Base-by-base conservation (phyloP, 2,113 vertebrate species). In the Onychostruthus taczanowskii region DNA sequence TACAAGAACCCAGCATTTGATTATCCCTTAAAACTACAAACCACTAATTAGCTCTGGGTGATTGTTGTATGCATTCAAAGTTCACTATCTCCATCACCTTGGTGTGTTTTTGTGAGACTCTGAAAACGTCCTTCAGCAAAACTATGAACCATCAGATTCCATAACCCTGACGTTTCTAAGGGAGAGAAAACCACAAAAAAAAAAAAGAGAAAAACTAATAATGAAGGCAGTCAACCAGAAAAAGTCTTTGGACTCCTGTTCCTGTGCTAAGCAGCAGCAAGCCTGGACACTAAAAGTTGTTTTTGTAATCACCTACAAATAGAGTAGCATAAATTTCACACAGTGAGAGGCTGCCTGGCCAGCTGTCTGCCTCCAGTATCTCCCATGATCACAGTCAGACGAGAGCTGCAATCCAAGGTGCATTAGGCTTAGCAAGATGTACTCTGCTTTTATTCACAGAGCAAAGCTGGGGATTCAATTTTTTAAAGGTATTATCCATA, bases 1-100 rank as follows among this genome's bases (percentile, higher is more conserved):
- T 98, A 98, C 52, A 97, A 97, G 92, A 98, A 98, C 84, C 98
- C 98, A 17, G 97, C 97, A 35, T 98, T 98, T 82, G 98, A 98
- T 63, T 87, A 97, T 22, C 94, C 97, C 0, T 93, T 87, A 83
- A 97, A 96, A 86, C 55, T 96, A 50, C 93, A 96, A 84, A 78
- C 84, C 6, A 47, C 67, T 37, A 92, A 79, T 67, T 95, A 96
- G 94, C 19, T 61, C 17, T 33, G 55, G 33, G 26, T 43, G 30
- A 73, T 46, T 46, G 20, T 44, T 70, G 20, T 30, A 39, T 2
- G 9, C n/a, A 18, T 47, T 55, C 70, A 47, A 49, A 84, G 27
- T 22, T 77, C 35, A 21, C 30, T 63, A 27, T 68, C 44, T 43
- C 72, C 41, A n/a, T 67, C 76, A 49, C n/a, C 63, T 58, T 28